Evolutionary conservation across 2,888 invertebrate species (phyloP), one percentile per base, ranked within the genome.

Genomic region (Cerastis rubricosa): DNA sequence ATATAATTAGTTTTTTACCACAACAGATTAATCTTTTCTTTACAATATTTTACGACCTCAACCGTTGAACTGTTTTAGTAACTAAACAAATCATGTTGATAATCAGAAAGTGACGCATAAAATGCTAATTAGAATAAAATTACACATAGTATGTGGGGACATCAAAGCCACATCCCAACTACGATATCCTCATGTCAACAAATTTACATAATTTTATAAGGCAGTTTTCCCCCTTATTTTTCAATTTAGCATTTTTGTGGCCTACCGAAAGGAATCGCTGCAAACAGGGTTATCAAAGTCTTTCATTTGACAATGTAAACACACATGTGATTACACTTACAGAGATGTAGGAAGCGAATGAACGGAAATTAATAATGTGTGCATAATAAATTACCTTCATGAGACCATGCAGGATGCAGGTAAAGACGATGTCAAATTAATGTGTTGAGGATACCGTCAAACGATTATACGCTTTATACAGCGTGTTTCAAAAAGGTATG

Each of bases 161-260:
- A 66, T 43, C 45, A 71, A 71, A 63, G 45, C 22, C n/a, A 6
- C 68, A 17, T 29, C 54, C 51, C 6, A 47, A 70, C n/a, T 14
- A 35, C 71, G 57, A 43, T 69, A 57, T 40, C 51, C 9, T 59
- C 54, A 54, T 76, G 74, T 63, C 76, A 72, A 74, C 64, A 66
- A 65, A 84, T 84, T 81, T 74, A 57, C 76, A 79, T 85, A 82
- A 82, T 82, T 76, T 76, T 57, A 61, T 61, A 74, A 35, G 61
- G 51, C 68, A 64, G 51, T 79, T 49, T 73, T 35, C 9, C 47
- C 35, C 66, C 64, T 75, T 85, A 72, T 76, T 76, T 73, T 85
- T 82, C 74, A 76, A 80, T 85, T 79, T 71, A 47, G 40, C 40
- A 64, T 74, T 70, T 74, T 75, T 29, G 35, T 29, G 57, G 22